Evolutionary conservation across 2,888 invertebrate species (phyloP).

Genomic region (Cephus runcator): DNA sequence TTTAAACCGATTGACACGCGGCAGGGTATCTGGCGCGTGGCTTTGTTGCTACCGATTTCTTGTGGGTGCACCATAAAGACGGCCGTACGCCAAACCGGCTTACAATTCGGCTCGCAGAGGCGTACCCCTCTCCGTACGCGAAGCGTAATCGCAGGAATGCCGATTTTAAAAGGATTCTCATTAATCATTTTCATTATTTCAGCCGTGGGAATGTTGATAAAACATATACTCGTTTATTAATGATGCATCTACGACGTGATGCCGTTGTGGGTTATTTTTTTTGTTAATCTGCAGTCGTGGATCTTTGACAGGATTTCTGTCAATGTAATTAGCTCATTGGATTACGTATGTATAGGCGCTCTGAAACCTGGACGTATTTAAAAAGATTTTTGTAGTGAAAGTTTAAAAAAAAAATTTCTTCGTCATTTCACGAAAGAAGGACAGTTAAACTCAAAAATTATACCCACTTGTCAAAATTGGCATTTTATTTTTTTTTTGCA

Average conservation of each 20-base stretch:
- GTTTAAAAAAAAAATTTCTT: too few species aligned
- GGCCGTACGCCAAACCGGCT: background rate
- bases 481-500: too few species aligned
- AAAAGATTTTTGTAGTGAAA: too few species aligned
- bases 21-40: background rate
- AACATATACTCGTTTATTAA: constrained; percentile 16
- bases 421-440: too few species aligned
- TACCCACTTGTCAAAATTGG: too few species aligned
- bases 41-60: background rate
- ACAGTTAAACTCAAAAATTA: too few species aligned
- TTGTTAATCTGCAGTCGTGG: background rate
- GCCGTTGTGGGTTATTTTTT: background rate
- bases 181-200: constrained; percentile 32
- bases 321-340: background rate
- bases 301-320: background rate
- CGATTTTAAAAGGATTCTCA: constrained; percentile 28
- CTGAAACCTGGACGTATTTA: too few species aligned
- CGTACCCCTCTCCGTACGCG: background rate
- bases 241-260: background rate
- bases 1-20: background rate
- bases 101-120: background rate
- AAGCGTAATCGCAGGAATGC: constrained; percentile 6
- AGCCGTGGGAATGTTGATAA: constrained; percentile 32
- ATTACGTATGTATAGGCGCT: background rate
- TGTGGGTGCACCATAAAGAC: background rate